phyloP scores from a whole-genome alignment of 2,113 vertebrate species.

The Hyperopisus bebe region DNA sequence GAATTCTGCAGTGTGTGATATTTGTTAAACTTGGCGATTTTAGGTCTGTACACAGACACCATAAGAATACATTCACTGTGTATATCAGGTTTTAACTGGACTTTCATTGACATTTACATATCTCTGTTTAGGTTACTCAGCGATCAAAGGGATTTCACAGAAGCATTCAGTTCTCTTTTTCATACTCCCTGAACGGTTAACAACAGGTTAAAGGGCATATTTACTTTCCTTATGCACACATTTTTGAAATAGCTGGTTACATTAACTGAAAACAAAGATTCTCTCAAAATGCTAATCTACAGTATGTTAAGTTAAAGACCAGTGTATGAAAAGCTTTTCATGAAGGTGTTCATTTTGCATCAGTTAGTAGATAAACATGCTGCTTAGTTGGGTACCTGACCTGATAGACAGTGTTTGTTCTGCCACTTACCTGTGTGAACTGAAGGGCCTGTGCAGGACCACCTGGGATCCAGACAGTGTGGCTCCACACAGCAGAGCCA shows the following conservation, averaged over 20 bases:
- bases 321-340: neutral
- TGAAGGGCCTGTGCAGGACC: slow-evolving; percentile 39
- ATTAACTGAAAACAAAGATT: neutral
- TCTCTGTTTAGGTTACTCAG: neutral
- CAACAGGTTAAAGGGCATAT: neutral
- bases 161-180: neutral
- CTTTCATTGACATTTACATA: neutral
- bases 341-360: neutral
- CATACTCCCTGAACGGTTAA: neutral
- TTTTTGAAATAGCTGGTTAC: neutral
- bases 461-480: slow-evolving; percentile 10
- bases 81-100: neutral
- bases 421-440: slow-evolving; percentile 46
- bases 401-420: neutral
- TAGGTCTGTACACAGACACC: neutral
- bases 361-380: neutral
- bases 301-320: neutral
- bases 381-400: neutral
- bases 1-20: neutral
- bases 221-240: neutral
- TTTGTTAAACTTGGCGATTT: neutral
- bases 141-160: neutral
- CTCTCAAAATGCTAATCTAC: neutral
- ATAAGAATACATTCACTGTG: neutral
- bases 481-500: slow-evolving; percentile 38